phyloP scores from a whole-genome alignment of 2,113 vertebrate genomes.

The Myodes glareolus region DNA sequence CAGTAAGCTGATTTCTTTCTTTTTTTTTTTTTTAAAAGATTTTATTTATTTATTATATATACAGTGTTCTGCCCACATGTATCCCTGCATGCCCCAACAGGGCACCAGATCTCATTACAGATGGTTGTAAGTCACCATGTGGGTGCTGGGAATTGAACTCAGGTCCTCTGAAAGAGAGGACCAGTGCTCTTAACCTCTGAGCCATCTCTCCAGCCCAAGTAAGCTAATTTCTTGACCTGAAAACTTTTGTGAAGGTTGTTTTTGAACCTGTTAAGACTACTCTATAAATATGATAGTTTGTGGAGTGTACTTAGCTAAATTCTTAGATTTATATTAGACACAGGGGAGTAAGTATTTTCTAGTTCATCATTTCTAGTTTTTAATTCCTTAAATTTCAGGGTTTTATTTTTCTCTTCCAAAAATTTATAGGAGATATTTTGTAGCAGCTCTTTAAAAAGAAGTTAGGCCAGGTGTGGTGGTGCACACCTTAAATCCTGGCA shows the following conservation, averaged over 20 bases:
- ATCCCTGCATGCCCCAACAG: too few relatives aligned
- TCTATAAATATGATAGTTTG: slow-evolving; percentile 14
- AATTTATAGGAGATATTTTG: slow-evolving; percentile 31
- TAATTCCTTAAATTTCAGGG: neutral
- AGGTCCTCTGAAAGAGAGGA: too few relatives aligned
- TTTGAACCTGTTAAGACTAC: neutral
- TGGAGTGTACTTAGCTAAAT: slow-evolving; percentile 27
- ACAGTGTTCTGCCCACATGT: too few relatives aligned
- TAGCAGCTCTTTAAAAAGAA: neutral
- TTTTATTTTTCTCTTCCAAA: slow-evolving; percentile 47
- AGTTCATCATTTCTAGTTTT: slow-evolving; percentile 25
- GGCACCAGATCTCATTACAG: too few relatives aligned
- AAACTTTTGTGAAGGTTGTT: slow-evolving; percentile 11
- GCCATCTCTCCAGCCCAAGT: too few relatives aligned
- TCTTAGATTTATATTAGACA: slow-evolving; percentile 8
- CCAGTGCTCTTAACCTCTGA: too few relatives aligned
- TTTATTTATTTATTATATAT: too few relatives aligned
- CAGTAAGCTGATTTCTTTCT: slow-evolving; percentile 35
- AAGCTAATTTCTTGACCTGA: neutral
- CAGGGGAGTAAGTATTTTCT: neutral
- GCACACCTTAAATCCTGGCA: neutral
- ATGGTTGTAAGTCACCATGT: too few relatives aligned
- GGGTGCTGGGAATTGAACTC: too few relatives aligned
- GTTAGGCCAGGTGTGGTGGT: neutral
- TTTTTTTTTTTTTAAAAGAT: too few relatives aligned